Conservation (phyloP, 2,888 invertebrate genomes). For the Epinotia ramella region DNA sequence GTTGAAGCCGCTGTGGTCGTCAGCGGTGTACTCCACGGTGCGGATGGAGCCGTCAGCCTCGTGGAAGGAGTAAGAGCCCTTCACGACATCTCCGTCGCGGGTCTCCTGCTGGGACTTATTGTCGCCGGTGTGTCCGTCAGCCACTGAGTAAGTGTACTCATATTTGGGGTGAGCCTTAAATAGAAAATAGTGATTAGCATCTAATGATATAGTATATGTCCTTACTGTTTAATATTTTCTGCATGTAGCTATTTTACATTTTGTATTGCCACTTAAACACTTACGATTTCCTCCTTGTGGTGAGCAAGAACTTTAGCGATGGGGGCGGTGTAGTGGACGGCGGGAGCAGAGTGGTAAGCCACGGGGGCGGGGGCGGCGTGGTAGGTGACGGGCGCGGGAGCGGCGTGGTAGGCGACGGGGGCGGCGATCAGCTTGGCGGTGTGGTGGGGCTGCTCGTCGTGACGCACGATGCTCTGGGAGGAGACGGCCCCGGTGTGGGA, state of each 20-base stretch:
- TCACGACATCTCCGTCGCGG: constrained; percentile 71
- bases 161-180: constrained; percentile 56
- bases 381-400: constrained; percentile 51
- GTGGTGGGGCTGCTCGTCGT: constrained; percentile 62
- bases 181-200: not conserved
- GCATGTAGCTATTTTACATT: too few relatives aligned
- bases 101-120: constrained; percentile 70
- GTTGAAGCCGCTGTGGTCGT: constrained; percentile 67
- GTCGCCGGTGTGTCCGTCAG: constrained; percentile 75
- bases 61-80: constrained; percentile 69
- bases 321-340: constrained; percentile 53
- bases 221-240: too few relatives aligned
- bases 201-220: too few relatives aligned
- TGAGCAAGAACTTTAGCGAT: constrained; percentile 48
- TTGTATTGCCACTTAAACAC: too few relatives aligned
- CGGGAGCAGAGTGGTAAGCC: constrained; percentile 49
- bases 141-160: constrained; percentile 71
- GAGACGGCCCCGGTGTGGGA: constrained; percentile 64
- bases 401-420: constrained; percentile 54
- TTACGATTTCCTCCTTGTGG: constrained; percentile 49
- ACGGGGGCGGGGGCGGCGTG: constrained; percentile 54
- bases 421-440: constrained; percentile 49
- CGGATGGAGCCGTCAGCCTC: constrained; percentile 72
- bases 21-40: constrained; percentile 71
- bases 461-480: constrained; percentile 71